Evolutionary conservation across 2,888 invertebrate species (phyloP), one percentile per base, ranked within the genome.

Genomic region (Netelia fuscicornis): DNA sequence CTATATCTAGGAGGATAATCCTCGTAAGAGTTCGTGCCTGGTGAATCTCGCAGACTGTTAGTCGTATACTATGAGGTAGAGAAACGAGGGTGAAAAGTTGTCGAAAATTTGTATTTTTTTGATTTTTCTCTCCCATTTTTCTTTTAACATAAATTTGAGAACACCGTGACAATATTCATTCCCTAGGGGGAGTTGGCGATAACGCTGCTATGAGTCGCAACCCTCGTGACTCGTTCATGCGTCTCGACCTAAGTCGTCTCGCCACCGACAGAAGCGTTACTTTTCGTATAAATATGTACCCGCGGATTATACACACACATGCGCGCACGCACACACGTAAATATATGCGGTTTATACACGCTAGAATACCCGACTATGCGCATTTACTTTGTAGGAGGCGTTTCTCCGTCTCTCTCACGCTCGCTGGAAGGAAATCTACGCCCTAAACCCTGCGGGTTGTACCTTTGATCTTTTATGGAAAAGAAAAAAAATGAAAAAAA

Each of bases 391-490:
- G 30, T 30, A 30, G 30, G 30, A 30, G 30, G 48, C 48, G 11
- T 48, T 2, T 13, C 11, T 13, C 2, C 11, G 0, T 48, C 10
- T 13, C 48, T 48, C 11, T 11, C 48, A 48, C 48, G 74, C 64
- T 20, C 75, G 64, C 48, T 37, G 30, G 37, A 37, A 75, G 54
- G 42, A 17, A 10, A 74, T 62, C 48, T 52, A 60, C 52, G 48
- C 60, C 64, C 42, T 68, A 20, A 78, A 60, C 68, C 68, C 75
- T 75, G 64, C 74, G 79, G 83, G 83, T 83, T 68, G 67, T 60
- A 70, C 70, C 83, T 83, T 83, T 83, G 83, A 83, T 83, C 83
- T 83, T 74, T 60, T 23, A 74, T 74, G 64, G 17, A 17, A 17
- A 25, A 25, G 11, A 48, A 48, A 10, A 56, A 79, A 79, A 83